Evolutionary conservation across 2,888 invertebrate species (phyloP).

Genomic region (Toxonevra muliebris): DNA sequence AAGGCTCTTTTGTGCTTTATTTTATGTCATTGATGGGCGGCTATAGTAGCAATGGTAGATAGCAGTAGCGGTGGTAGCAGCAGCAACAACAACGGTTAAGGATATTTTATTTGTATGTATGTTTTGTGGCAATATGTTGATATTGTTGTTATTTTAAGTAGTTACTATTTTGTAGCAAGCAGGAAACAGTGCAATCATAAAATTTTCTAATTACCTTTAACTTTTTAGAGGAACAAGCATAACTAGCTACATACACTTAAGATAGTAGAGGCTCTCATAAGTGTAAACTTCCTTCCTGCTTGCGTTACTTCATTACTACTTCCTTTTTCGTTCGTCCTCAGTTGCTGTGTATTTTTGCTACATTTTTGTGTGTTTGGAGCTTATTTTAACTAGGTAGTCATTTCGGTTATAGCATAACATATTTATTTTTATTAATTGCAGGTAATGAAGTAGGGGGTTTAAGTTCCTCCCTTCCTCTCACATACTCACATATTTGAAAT

Average conservation of each 20-base stretch:
- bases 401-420: constrained; percentile 7
- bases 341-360: neutral
- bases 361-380: neutral
- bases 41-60: constrained; percentile 11
- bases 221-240: constrained; percentile 19
- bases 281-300: too few relatives aligned
- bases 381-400: constrained; percentile 17
- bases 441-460: constrained; percentile 15
- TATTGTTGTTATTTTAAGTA: constrained; percentile 30
- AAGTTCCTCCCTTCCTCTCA: neutral
- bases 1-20: constrained; percentile 55
- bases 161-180: constrained; percentile 38
- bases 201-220: constrained; percentile 55
- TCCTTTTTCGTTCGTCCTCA: neutral
- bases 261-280: too few relatives aligned
- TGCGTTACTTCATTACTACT: neutral
- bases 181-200: constrained; percentile 50
- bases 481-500: neutral
- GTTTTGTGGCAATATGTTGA: neutral
- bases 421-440: constrained; percentile 26
- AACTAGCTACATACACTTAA: too few relatives aligned
- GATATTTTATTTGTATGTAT: neutral
- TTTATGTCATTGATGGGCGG: constrained; percentile 46
- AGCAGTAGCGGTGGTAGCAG: too few relatives aligned
- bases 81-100: too few relatives aligned